phyloP scores from a whole-genome alignment of 2,888 invertebrate genomes.

The Hartigia nigra region DNA sequence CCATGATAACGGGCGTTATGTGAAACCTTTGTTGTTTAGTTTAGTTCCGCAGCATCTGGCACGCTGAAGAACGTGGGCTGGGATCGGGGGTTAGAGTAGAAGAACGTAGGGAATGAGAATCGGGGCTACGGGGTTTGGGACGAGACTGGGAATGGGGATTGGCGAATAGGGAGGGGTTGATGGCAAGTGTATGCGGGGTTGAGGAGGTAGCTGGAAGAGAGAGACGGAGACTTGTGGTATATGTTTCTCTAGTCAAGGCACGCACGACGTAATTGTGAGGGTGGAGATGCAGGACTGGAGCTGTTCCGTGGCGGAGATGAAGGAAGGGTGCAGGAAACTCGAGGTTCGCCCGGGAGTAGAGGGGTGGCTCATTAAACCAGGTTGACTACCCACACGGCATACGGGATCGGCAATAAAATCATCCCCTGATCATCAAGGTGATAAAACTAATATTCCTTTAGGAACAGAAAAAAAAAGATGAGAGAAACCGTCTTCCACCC shows the following conservation, averaged over 20 bases:
- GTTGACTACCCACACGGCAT: constrained; percentile 54
- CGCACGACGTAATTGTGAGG: constrained; percentile 64
- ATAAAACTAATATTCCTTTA: constrained; percentile 43
- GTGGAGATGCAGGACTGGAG: constrained; percentile 47
- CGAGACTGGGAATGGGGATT: background rate
- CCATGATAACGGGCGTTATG: constrained; percentile 10
- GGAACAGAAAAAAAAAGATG: constrained; percentile 8
- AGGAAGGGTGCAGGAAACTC: constrained; percentile 19
- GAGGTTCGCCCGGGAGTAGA: constrained; percentile 2
- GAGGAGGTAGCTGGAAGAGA: constrained; percentile 19
- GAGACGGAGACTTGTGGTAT: constrained; percentile 45
- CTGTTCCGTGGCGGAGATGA: constrained; percentile 35
- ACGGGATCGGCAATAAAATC: constrained; percentile 60
- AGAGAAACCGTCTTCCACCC: background rate
- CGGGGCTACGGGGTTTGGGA: constrained; percentile 3
- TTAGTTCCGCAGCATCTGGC: constrained; percentile 51
- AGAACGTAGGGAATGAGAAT: constrained; percentile 15
- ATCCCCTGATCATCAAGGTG: constrained; percentile 55
- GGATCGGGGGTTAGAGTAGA: constrained; percentile 9
- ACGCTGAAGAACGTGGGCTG: constrained; percentile 38
- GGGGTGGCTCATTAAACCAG: constrained; percentile 48
- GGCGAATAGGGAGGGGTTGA: constrained; percentile 10
- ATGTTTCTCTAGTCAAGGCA: constrained; percentile 61
- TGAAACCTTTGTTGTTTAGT: constrained; percentile 39
- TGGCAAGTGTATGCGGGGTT: constrained; percentile 5